Evolutionary conservation across 2,888 invertebrate species (phyloP), one percentile per base, ranked within the genome.

Genomic region (Opisthograptis luteolata): DNA sequence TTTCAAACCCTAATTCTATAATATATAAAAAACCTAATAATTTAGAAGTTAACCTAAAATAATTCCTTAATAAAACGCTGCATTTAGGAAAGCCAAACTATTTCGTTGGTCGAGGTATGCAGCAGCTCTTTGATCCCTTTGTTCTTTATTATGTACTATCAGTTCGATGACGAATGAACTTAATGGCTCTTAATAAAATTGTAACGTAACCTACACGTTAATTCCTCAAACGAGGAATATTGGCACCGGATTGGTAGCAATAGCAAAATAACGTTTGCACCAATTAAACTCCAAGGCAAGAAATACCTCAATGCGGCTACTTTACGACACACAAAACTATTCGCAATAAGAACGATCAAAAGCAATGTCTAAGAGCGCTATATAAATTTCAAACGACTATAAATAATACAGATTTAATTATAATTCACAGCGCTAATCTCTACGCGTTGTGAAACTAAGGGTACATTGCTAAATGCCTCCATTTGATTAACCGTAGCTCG

Each of bases 401-500:
- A 30, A 28, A 20, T 36, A 27, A 3, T 15, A 28, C 25, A 8
- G 19, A 30, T 28, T 44, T 30, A 24, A 34, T 44, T 43, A 43
- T 17, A 27, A 35, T 15, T 19, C 1, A 22, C 35, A 12, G 13
- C 37, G 1, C 37, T 42, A 36, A 43, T 37, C 42, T 27, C 9
- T 9, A 6, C 9, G 10, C 24, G 3, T 22, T 45, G 35, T 40
- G 22, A 51, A 39, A 51, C 34, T 57, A n/a, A n/a, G 47, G 48
- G 56, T 66, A 42, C 22, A 32, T 50, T 66, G 57, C 64, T 56
- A 64, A 64, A 65, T 52, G 35, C 50, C 47, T 41, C 39, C 44
- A 53, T 55, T 56, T 62, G 43, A 58, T 55, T 44, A 47, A 58
- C 45, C 43, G 32, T 41, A 7, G 25, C 39, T 55, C 52, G 45